Evolutionary conservation across 2,888 invertebrate species (phyloP), one percentile per base, ranked within the genome.

Genomic region (Anaspis maculata): DNA sequence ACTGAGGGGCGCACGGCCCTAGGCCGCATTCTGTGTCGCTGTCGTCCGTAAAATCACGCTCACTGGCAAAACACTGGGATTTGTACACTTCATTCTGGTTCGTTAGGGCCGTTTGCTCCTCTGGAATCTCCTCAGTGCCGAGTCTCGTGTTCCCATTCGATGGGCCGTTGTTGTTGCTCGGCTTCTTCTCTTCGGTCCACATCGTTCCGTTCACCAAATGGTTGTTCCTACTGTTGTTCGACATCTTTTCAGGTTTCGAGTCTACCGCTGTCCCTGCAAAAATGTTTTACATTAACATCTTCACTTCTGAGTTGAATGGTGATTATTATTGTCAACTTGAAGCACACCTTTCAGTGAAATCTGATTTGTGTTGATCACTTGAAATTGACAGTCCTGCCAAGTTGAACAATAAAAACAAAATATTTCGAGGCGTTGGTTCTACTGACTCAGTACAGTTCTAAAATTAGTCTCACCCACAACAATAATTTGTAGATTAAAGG

Each of bases 1-100:
- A 83, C 32, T 69, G 67, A 1, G 90, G 87, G 41, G 79, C 72
- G 54, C 82, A 85, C 33, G 80, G 79, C 41, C 86, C 87, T 52
- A 89, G 73, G 28, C 90, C 90, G 67, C 89, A 90, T 52, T 73
- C 74, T 46, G 78, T 73, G 41, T 70, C 71, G 31, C 67, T 68
- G 22, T 67, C 69, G 39, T 66, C 69, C 40, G 41, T 43, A 30
- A 56, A 49, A 29, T 52, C 57, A 30, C 52, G 53, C 21, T 60
- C 56, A 36, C 45, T 48, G 6, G 48, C 44, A 37, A 49, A 48
- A 40, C 55, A 53, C 42, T 59, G 59, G 4, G 54, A 42, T 39
- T 49, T 53, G 37, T 51, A 46, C 34, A 40, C 50, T 25, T 53
- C 56, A 24, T 47, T 50, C 14, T 54, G 49, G 25, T 54, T 51